phyloP scores from a whole-genome alignment of 2,888 invertebrate genomes.

The Drosophila multiciliata region DNA sequence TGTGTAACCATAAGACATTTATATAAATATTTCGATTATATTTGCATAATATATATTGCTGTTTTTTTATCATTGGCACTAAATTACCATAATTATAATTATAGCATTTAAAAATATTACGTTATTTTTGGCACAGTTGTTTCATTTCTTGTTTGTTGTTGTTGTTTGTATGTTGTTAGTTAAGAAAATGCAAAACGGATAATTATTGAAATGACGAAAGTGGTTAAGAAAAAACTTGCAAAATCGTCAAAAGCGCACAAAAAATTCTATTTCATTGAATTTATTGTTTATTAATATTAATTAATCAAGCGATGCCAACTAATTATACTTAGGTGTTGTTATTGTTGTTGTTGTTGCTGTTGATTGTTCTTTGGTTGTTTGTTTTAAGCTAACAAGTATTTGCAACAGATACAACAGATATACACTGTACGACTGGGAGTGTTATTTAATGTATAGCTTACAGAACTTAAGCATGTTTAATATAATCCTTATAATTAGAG shows the following conservation, averaged over 20 bases:
- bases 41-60: constrained; percentile 39
- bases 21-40: constrained; percentile 56
- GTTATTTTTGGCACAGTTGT: constrained; percentile 51
- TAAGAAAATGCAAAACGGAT: constrained; percentile 73
- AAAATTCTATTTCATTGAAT: constrained; percentile 26
- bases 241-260: constrained; percentile 23
- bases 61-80: constrained; percentile 28
- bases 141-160: constrained; percentile 25
- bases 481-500: constrained; percentile 10
- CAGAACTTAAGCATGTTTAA: constrained; percentile 11
- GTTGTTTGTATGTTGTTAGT: constrained; percentile 31
- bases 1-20: constrained; percentile 86
- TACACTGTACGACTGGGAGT: constrained; percentile 25
- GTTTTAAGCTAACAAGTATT: constrained; percentile 39
- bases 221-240: constrained; percentile 49
- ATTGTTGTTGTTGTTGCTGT: constrained; percentile 17
- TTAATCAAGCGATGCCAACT: constrained; percentile 83
- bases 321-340: constrained; percentile 50
- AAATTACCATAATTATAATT: constrained; percentile 25
- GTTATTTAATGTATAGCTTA: constrained; percentile 18
- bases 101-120: constrained; percentile 24
- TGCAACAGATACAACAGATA: constrained; percentile 57
- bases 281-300: constrained; percentile 35
- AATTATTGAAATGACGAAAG: constrained; percentile 48
- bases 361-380: constrained; percentile 5